These are phyloP conservation scores for Elymnias hypermnestra DNA, from an alignment of 1,140 invertebrate genomes.

Conservation along the genomic window DNA sequence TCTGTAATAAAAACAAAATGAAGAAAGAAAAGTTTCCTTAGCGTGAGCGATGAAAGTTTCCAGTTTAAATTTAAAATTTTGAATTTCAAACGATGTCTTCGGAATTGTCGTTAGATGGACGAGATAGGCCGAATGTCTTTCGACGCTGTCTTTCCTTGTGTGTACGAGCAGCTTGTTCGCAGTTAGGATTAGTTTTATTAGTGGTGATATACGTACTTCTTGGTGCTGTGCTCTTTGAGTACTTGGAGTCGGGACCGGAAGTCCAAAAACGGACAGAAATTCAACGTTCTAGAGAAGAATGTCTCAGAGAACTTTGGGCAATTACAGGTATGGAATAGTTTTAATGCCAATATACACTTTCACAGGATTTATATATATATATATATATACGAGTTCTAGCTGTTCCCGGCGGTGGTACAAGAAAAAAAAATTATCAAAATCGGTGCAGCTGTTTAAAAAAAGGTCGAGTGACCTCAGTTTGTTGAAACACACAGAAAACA, in stretches of 20 bases:
- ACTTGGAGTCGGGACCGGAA: conserved; percentile 75
- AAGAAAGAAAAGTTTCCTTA: conserved; percentile 7
- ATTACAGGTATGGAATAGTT: conserved; percentile 8
- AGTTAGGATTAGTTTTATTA: conserved; percentile 72
- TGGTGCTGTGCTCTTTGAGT: conserved; percentile 77
- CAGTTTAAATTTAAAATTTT: conserved; percentile 22
- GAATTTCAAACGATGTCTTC: conserved; percentile 52
- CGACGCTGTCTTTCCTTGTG: conserved; percentile 37
- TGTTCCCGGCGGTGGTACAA: no score
- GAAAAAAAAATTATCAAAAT: no score
- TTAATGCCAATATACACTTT: no score
- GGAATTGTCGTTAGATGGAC: conserved; percentile 58
- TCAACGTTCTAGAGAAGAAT: conserved; percentile 76
- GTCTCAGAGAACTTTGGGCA: conserved; percentile 77
- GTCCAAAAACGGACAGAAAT: conserved; percentile 67
- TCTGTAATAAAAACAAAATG: conserved; percentile 10
- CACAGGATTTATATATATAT: no score
- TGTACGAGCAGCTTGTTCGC: conserved; percentile 67
- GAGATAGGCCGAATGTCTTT: conserved; percentile 40
- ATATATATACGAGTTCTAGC: no score
- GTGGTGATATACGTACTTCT: conserved; percentile 75
- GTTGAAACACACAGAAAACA: no score
- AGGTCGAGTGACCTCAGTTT: no score
- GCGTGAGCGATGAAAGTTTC: conserved; percentile 6
- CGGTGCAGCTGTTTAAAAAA: no score